These are phyloP conservation scores for Autographa gamma DNA, from an alignment of 2,888 invertebrate species.

Conservation along the genomic window DNA sequence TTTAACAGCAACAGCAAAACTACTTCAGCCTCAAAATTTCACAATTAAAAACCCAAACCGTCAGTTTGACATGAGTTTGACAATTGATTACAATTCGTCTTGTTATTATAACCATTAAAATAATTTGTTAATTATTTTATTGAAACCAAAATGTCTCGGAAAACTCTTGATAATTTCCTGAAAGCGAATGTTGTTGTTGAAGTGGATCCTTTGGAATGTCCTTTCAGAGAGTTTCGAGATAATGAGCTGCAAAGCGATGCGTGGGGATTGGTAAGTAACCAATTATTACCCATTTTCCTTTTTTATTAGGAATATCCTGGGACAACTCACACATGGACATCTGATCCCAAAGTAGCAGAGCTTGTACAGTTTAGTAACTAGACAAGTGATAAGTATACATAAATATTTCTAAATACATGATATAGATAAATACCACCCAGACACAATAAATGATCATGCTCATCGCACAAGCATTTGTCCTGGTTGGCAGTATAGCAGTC, in stretches of 20 bases:
- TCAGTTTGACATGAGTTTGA: conserved; percentile 6
- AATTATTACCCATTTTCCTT: background rate
- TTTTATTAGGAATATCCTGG: too few relatives aligned
- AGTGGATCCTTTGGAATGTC: conserved; percentile 75
- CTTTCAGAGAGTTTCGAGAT: conserved; percentile 82
- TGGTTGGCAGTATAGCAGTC: too few relatives aligned
- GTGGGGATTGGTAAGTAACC: conserved; percentile 79
- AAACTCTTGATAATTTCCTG: conserved; percentile 38
- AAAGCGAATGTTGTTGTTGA: conserved; percentile 56
- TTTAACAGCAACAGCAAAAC: background rate
- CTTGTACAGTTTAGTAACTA: too few relatives aligned
- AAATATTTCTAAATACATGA: too few relatives aligned
- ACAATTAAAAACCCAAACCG: background rate
- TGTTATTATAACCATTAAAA: background rate
- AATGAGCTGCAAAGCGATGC: conserved; percentile 75
- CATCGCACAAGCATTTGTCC: too few relatives aligned
- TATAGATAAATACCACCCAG: too few relatives aligned
- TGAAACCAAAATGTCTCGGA: conserved; percentile 52
- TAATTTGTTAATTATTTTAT: background rate
- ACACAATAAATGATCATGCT: too few relatives aligned
- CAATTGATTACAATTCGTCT: background rate
- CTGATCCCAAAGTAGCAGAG: too few relatives aligned
- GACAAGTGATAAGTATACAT: too few relatives aligned
- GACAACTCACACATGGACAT: too few relatives aligned
- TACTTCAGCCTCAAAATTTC: background rate